Conservation (phyloP, 2,888 invertebrate genomes). For the Volucella bombylans region DNA sequence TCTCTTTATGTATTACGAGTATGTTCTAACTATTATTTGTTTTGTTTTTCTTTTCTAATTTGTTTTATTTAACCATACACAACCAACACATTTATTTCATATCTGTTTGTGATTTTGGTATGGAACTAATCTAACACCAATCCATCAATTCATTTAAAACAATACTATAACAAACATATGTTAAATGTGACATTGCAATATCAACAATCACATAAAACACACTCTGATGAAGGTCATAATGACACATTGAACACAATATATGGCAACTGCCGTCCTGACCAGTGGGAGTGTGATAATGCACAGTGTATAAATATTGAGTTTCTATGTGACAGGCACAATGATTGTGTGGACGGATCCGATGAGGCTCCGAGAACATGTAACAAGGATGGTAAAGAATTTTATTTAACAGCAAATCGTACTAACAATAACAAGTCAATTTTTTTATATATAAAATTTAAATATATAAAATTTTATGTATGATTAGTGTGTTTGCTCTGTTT, state of each 20-base stretch:
- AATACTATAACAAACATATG: conserved; percentile 61
- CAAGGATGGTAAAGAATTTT: conserved; percentile 78
- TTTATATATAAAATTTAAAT: not conserved
- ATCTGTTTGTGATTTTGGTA: conserved; percentile 60
- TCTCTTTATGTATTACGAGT: conserved; percentile 27
- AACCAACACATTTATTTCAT: conserved; percentile 53
- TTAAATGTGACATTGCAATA: conserved; percentile 53
- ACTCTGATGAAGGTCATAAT: conserved; percentile 51
- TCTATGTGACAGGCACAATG: conserved; percentile 84
- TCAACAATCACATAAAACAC: conserved; percentile 52
- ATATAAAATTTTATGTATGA: conserved; percentile 30
- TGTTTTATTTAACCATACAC: conserved; percentile 58
- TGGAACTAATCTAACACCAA: conserved; percentile 46
- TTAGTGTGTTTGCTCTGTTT: conserved; percentile 26
- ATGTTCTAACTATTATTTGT: no score
- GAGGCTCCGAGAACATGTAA: conserved; percentile 81
- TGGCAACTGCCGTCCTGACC: conserved; percentile 78
- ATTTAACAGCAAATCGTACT: conserved; percentile 34
- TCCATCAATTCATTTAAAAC: conserved; percentile 2
- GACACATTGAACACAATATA: conserved; percentile 59
- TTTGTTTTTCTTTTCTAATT: conserved; percentile 43
- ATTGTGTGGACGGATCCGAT: conserved; percentile 86
- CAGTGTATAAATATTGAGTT: conserved; percentile 85
- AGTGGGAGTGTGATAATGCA: conserved; percentile 86
- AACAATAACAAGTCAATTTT: not conserved